Conservation (phyloP, 1,140 invertebrate species). For the Ostrea edulis region DNA sequence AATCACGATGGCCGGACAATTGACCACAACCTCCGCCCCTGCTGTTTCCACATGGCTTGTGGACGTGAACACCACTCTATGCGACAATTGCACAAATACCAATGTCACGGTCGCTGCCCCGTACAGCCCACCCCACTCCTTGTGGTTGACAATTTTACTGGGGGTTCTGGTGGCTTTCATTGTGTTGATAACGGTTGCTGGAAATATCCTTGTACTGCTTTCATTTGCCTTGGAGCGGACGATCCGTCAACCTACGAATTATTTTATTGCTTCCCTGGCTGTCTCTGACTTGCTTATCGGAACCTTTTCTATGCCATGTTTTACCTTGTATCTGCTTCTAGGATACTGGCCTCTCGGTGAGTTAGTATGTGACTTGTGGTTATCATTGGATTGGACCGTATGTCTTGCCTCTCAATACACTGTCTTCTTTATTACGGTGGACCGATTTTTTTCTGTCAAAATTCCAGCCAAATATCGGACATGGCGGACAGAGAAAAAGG, state of each 20-base stretch:
- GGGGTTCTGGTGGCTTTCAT: conserved; percentile 88
- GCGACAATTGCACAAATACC: not conserved
- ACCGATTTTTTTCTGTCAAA: conserved; percentile 99
- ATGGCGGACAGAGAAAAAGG: conserved; percentile 96
- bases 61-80: not conserved
- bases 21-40: not conserved
- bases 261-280: conserved; percentile 98
- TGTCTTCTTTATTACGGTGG: conserved; percentile 98
- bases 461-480: conserved; percentile 98
- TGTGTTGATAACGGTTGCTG: conserved; percentile 80
- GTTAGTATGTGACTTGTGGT: conserved; percentile 98
- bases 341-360: conserved; percentile 98
- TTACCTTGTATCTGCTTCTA: conserved; percentile 94
- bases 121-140: conserved; percentile 86
- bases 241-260: conserved; percentile 99
- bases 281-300: conserved; percentile 99
- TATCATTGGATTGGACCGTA: conserved; percentile 99
- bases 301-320: conserved; percentile 92
- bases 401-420: conserved; percentile 99
- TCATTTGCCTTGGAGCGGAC: conserved; percentile 98
- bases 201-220: conserved; percentile 97
- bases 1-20: conserved; percentile 7
- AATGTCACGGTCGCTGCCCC: not conserved
- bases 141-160: conserved; percentile 95
- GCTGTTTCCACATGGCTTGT: not conserved